A percentile compares a stretch with the other conserved stretches of the same genome.
Conservation (phyloP, 2,113 vertebrate species). For the Lanius ludovicianus region DNA sequence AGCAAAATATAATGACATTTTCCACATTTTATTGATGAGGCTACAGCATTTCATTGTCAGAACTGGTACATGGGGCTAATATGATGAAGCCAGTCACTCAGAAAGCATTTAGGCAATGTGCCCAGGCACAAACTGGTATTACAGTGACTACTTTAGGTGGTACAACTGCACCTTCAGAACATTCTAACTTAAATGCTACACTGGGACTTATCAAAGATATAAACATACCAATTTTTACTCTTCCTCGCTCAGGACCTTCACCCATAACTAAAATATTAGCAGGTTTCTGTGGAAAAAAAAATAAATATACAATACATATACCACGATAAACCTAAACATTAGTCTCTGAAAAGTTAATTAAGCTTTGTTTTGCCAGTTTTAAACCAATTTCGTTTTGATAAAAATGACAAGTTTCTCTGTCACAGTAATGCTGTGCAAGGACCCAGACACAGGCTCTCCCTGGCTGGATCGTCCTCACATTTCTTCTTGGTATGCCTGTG, state of each 20-base stretch:
- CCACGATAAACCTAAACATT: conserved; percentile 70
- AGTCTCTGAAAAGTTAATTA: conserved; percentile 66
- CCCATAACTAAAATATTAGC: conserved; percentile 99
- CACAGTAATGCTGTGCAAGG: conserved; percentile 8
- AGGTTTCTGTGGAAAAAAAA: conserved; percentile 93
- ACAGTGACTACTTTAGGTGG: conserved; percentile 64
- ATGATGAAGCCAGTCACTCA: conserved; percentile 43
- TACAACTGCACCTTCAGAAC: conserved; percentile 60
- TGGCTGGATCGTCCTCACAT: not conserved
- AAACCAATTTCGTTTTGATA: conserved; percentile 60
- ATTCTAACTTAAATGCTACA: conserved; percentile 74
- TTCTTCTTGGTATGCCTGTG: rapidly evolving
- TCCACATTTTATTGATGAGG: conserved; percentile 10
- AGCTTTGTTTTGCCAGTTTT: conserved; percentile 69
- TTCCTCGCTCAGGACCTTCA: conserved; percentile 98
- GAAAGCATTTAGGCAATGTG: conserved; percentile 22
- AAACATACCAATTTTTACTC: conserved; percentile 98
- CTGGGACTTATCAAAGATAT: conserved; percentile 78
- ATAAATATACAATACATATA: conserved; percentile 78
- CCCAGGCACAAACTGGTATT: conserved; percentile 43
- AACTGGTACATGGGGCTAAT: conserved; percentile 20
- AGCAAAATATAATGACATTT: conserved; percentile 51
- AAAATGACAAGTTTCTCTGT: conserved; percentile 34
- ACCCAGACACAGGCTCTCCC: conserved; percentile 1
- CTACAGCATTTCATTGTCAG: conserved; percentile 45